Evolutionary conservation across 1,140 invertebrate genomes (phyloP), one percentile per base, ranked within the genome.

Genomic region (Leptopilina boulardi): DNA sequence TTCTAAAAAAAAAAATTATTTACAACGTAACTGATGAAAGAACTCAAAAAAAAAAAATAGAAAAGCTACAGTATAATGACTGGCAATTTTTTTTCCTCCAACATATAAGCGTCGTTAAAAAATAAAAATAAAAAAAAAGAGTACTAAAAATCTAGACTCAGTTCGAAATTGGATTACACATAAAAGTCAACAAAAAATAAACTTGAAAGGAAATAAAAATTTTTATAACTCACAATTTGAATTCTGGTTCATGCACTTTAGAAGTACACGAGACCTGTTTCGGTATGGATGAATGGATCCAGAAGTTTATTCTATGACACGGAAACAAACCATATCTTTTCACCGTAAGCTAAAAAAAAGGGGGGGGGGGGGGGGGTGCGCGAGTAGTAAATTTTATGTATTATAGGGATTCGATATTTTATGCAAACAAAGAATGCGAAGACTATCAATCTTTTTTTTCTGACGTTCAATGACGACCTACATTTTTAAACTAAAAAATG

Each of bases 381-480:
- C 23, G 15, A 66, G 59, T 66, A 66, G 59, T 66, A 66, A 30
- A 66, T 66, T 66, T 66, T 66, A 66, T 30, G 59, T 18, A n/a
- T n/a, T n/a, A n/a, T n/a, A 23, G 13, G 11, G 59, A 34, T 66
- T n/a, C 26, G 21, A 66, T 30, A 30, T 30, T 66, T 66, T 66
- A 66, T 13, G 26, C 59, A 66, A 66, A 66, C 59, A n/a, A n/a
- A 30, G 59, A 66, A 13, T 66, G 23, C n/a, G 11, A n/a, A 34
- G 59, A 66, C 59, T 66, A 66, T 66, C 59, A 66, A 66, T 66
- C 26, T 66, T 30, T 30, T 30, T 5, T 38, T 0, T 23, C 15
- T 3, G 54, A 59, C 56, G 23, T 23, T 59, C 59, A n/a, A 66
- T 66, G 59, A n/a, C 23, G 59, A 66, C 13, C 59, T 13, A 66